phyloP scores from a whole-genome alignment of 2,888 invertebrate genomes.

The Trilocha varians region DNA sequence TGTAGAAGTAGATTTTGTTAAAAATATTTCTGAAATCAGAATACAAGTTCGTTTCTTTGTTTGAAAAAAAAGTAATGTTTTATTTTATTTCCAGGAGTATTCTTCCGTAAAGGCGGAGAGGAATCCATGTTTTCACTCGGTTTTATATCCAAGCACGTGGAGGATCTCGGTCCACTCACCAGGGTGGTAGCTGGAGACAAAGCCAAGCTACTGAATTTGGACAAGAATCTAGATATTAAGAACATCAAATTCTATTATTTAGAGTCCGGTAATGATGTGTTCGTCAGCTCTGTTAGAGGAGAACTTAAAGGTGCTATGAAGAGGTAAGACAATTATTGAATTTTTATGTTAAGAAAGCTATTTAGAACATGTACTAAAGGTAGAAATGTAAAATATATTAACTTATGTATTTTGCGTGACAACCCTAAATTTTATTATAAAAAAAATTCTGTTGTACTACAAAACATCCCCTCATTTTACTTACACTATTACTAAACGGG shows the following conservation, averaged over 20 bases:
- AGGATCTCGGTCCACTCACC: slow-evolving; percentile 85
- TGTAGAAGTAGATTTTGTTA: too few relatives aligned
- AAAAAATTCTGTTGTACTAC: too few relatives aligned
- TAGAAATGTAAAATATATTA: too few relatives aligned
- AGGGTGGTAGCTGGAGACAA: slow-evolving; percentile 78
- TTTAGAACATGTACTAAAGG: too few relatives aligned
- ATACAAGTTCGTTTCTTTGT: too few relatives aligned
- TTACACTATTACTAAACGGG: too few relatives aligned
- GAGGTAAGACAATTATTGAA: slow-evolving; percentile 41
- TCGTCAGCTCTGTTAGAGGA: slow-evolving; percentile 78
- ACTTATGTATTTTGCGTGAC: too few relatives aligned
- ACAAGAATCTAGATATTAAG: slow-evolving; percentile 75
- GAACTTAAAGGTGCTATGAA: slow-evolving; percentile 78
- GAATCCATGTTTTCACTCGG: slow-evolving; percentile 86
- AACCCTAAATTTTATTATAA: too few relatives aligned
- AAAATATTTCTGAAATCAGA: too few relatives aligned
- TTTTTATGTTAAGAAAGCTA: too few relatives aligned
- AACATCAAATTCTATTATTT: slow-evolving; percentile 82
- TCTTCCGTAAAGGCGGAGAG: slow-evolving; percentile 78
- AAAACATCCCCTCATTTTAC: too few relatives aligned
- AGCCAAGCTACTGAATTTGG: slow-evolving; percentile 72
- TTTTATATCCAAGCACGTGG: slow-evolving; percentile 85
- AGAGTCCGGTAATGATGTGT: slow-evolving; percentile 79
- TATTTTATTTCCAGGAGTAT: slow-evolving; percentile 68
- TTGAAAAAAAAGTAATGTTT: too few relatives aligned